Evolutionary conservation across 2,113 vertebrate species (phyloP).

Genomic region (Brevimyrus niger): DNA sequence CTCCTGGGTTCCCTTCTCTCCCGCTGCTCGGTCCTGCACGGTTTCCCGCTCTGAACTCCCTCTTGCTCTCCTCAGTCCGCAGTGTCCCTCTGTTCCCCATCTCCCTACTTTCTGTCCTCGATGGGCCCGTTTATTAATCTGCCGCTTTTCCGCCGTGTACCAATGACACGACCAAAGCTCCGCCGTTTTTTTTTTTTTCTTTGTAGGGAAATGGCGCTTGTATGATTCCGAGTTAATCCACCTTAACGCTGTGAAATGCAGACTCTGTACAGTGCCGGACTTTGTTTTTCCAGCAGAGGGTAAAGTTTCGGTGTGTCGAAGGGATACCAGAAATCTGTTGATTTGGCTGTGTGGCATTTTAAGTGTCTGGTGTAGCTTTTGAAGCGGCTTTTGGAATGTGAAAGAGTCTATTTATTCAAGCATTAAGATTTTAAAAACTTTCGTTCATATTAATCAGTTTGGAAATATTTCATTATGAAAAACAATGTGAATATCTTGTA

Average conservation of each 20-base stretch:
- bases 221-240: not conserved
- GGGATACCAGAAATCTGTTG: not conserved
- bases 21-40: not conserved
- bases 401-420: not conserved
- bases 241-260: not conserved
- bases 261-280: slow-evolving; percentile 2
- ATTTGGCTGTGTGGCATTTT: not conserved
- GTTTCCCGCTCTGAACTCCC: not conserved
- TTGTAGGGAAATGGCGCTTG: not conserved
- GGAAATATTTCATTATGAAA: not conserved
- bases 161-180: not conserved
- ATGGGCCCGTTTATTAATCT: not conserved
- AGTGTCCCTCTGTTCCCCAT: not conserved
- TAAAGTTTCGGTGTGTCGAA: not conserved
- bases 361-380: not conserved
- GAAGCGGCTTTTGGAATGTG: not conserved
- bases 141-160: not conserved
- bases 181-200: not conserved
- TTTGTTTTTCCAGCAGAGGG: not conserved
- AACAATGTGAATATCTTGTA: not conserved
- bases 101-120: not conserved
- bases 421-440: not conserved
- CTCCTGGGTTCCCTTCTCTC: slow-evolving; percentile 35
- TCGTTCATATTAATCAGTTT: not conserved
- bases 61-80: not conserved